Base-by-base conservation (phyloP, 2,797 vertebrate genomes). In the Smutsia temminckii region DNA sequence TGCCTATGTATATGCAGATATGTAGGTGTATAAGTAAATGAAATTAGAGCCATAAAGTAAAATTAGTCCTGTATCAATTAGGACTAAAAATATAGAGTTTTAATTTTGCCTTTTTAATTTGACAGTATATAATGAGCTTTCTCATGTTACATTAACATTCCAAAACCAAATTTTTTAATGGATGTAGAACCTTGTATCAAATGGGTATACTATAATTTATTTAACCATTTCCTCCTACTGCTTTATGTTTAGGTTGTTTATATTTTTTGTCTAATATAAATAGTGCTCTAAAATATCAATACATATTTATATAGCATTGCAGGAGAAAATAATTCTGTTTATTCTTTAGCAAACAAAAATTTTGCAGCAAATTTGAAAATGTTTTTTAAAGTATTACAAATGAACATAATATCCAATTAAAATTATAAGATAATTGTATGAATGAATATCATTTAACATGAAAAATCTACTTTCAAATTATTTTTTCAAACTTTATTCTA, bases 341-440 rank as follows among this genome's bases (percentile, higher is more conserved):
- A 46, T 75, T 57, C 40, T 81, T 85, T 40, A 89, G 13, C 20
- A 84, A 81, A 68, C 20, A 64, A 89, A 27, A 51, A 71, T 12
- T 74, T 72, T 95, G 32, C 11, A 95, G 29, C 34, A 93, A n/a
- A 88, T 83, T 51, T 85, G 42, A 85, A 91, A 93, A 72, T 89
- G 21, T 13, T 81, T 79, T 74, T 51, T 20, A 68, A 57, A 69
- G 5, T n/a, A 40, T 79, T 91, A 74, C 71, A 64, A 91, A 9
- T 42, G 46, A 84, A 72, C 12, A 89, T 51, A 46, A 46, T 40
- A 42, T 46, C 10, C 59, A 87, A 79, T 88, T 72, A 68, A 84
- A 77, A 89, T 68, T 63, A 32, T 29, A 57, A 27, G 5, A 71
- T 12, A 91, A 86, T 20, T 93, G 5, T 25, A 89, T 83, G 34